A percentile compares a stretch with the other conserved stretches of the same genome.
Conservation (phyloP, 2,797 vertebrate species). For the Hypotaenidia okinawae region DNA sequence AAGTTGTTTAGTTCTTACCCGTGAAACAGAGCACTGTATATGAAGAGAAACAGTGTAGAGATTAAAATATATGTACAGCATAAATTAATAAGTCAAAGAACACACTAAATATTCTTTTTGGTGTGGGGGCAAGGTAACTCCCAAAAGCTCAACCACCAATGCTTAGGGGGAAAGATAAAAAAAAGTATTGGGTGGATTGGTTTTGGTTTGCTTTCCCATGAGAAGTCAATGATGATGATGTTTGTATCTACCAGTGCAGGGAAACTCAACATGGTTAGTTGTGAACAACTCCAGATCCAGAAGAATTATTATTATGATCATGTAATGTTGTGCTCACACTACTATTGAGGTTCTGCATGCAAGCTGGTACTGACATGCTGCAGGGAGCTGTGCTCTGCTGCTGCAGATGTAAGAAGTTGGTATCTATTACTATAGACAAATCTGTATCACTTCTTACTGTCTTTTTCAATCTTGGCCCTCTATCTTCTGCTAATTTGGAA, state of each 20-base stretch:
- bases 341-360: background rate
- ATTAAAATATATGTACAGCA: background rate
- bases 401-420: accelerated
- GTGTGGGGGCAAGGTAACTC: too few species aligned
- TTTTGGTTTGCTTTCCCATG: too few species aligned
- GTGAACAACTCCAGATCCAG: too few species aligned
- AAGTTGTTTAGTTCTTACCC: background rate
- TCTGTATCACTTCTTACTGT: background rate
- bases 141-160: too few species aligned
- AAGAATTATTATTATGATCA: accelerated
- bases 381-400: background rate
- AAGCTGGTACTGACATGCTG: background rate
- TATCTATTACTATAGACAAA: background rate
- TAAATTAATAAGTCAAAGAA: background rate
- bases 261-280: too few species aligned
- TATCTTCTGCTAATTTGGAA: background rate
- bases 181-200: too few species aligned
- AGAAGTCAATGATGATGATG: too few species aligned
- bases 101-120: too few species aligned
- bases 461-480: background rate
- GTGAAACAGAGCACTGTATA: background rate
- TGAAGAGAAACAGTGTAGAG: background rate
- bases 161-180: too few species aligned
- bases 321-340: background rate
- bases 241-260: too few species aligned